Percentiles rank a stretch among this genome's conserved stretches.
Conservation (phyloP, 2,888 invertebrate genomes). For the Drosophila macrospina region DNA sequence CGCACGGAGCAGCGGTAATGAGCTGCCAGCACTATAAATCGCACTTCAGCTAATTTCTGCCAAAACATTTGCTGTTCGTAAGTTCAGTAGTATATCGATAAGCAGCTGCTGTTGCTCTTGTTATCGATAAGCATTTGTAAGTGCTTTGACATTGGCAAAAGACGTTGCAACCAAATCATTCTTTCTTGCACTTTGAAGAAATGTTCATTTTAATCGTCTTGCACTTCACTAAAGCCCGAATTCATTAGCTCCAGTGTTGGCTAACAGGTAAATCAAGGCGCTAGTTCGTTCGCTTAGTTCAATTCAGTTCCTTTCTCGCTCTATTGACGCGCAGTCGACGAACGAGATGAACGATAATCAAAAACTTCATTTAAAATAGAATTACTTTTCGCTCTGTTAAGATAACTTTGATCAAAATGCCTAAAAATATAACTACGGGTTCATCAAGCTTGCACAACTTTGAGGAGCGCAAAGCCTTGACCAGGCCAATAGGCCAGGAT, state of each 20-base stretch:
- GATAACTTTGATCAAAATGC: too few relatives aligned
- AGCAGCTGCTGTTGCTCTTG: background rate
- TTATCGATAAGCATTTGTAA: background rate
- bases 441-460: too few relatives aligned
- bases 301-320: too few relatives aligned
- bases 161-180: too few relatives aligned
- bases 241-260: background rate
- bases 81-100: background rate
- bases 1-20: constrained; percentile 8
- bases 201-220: too few relatives aligned
- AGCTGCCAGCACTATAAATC: constrained; percentile 23
- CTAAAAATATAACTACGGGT: too few relatives aligned
- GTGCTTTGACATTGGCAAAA: too few relatives aligned
- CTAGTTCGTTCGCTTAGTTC: too few relatives aligned
- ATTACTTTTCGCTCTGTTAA: too few relatives aligned
- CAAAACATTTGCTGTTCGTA: background rate
- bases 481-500: background rate
- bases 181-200: too few relatives aligned
- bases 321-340: too few relatives aligned
- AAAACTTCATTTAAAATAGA: background rate
- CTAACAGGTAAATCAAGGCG: background rate
- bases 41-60: background rate
- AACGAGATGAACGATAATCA: background rate
- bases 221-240: background rate
- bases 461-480: too few relatives aligned